Evolutionary conservation across 1,140 invertebrate genomes (phyloP), one percentile per base, ranked within the genome.

Genomic region (Temnothorax curvispinosus): DNA sequence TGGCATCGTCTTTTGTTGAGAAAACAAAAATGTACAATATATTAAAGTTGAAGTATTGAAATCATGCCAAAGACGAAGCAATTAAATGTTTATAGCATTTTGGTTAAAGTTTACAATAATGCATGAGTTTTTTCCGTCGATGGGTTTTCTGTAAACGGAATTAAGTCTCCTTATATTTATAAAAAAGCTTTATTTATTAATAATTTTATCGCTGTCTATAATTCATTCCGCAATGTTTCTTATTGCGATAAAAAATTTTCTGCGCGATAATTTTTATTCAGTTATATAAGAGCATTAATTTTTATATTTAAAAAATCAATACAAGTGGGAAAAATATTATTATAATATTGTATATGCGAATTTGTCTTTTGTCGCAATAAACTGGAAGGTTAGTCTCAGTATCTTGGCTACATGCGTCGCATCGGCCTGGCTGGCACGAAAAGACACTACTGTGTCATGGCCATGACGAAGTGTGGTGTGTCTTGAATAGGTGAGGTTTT

Each of bases 381-480:
- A 69, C 18, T 27, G 4, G 13, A 69, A 69, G n/a, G 47, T 54
- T 67, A 67, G 13, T 78, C 13, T 50, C 18, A 62, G n/a, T 69
- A 15, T 56, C 67, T 72, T 80, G 44, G 38, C 32, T 65, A 32
- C 58, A 41, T 35, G 35, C 27, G 13, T 85, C 52, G 11, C 18
- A 35, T 27, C 62, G 13, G 67, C 72, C 35, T 60, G 72, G 81
- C 88, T 92, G 90, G 90, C 81, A 91, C 90, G 71, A 85, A 77
- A 84, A 87, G 90, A 90, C 85, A 92, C 91, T 21, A 91, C 88
- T 67, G 77, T 92, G 91, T 91, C 91, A 92, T 85, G 90, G 91
- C 18, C 90, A 88, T 62, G 74, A 76, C 84, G 76, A 74, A 75
- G 52, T 64, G 8, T 54, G 47, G 41, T 54, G 8, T 44, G 32